A percentile compares a stretch with the other conserved stretches of the same genome.
These are phyloP conservation scores for Rhodeus uyekii DNA, from an alignment of 2,797 vertebrate species.

Conservation along the genomic window DNA sequence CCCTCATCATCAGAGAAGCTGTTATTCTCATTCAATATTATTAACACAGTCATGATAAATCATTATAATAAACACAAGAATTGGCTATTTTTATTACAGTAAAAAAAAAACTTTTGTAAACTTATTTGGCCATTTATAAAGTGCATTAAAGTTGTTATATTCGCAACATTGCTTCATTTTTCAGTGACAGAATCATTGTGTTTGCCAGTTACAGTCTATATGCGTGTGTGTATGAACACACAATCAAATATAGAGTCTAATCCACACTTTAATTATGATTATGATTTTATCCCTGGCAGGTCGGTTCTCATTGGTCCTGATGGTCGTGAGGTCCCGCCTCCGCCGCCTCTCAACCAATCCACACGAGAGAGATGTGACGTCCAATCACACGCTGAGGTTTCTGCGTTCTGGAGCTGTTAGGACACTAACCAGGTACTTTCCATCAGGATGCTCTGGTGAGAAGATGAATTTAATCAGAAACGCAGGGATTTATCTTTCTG, in stretches of 20 bases:
- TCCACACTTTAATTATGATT: slow-evolving; percentile 1
- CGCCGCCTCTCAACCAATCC: slow-evolving; percentile 68
- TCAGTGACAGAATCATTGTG: neutral
- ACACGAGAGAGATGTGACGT: slow-evolving; percentile 71
- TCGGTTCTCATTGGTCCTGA: slow-evolving; percentile 69
- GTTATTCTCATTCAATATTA: no score
- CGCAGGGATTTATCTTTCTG: no score
- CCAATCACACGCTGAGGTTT: slow-evolving; percentile 67
- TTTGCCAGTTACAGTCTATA: neutral
- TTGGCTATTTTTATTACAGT: no score
- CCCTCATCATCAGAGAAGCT: neutral
- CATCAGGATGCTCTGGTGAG: neutral
- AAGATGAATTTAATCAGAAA: no score
- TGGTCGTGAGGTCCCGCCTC: slow-evolving; percentile 69
- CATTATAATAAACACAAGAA: no score
- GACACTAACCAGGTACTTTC: slow-evolving; percentile 62
- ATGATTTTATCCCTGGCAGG: slow-evolving; percentile 62
- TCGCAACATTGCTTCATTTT: neutral
- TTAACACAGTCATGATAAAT: neutral
- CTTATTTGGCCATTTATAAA: no score
- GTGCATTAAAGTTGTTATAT: no score
- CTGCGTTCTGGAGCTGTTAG: slow-evolving; percentile 73
- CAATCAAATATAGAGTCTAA: neutral
- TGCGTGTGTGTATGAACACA: neutral
- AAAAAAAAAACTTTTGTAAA: no score